phyloP scores from a whole-genome alignment of 2,888 invertebrate species.

The Beris chalybata region DNA sequence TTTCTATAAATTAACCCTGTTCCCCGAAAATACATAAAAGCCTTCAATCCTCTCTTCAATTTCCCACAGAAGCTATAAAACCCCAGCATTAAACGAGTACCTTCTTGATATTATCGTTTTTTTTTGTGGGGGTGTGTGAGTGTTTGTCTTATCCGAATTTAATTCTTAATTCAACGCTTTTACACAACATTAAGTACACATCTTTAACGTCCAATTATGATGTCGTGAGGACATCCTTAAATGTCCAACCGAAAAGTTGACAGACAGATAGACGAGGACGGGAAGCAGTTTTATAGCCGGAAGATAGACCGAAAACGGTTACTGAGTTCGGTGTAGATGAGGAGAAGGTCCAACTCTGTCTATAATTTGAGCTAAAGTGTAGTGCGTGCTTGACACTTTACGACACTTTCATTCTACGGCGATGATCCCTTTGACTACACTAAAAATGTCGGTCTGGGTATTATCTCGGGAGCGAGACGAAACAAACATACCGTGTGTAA shows the following conservation, averaged over 20 bases:
- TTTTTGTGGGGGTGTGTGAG: background rate
- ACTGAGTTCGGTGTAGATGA: conserved; percentile 8
- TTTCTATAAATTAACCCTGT: too few relatives aligned
- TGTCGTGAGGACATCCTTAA: conserved; percentile 36
- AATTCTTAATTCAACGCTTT: conserved; percentile 37
- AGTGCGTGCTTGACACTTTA: conserved; percentile 40
- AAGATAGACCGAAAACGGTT: conserved; percentile 28
- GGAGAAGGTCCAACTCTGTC: background rate
- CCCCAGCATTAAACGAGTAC: background rate
- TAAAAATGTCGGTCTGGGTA: conserved; percentile 26
- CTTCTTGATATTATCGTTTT: background rate
- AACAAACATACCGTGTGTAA: conserved; percentile 23
- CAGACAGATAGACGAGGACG: conserved; percentile 9
- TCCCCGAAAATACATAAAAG: too few relatives aligned
- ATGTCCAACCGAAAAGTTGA: conserved; percentile 22
- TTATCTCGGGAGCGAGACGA: conserved; percentile 13
- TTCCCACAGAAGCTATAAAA: conserved; percentile 13
- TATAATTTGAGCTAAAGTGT: conserved; percentile 30
- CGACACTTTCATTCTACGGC: conserved; percentile 38
- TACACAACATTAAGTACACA: conserved; percentile 39
- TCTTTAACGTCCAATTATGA: conserved; percentile 41
- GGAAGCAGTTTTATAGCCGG: conserved; percentile 25
- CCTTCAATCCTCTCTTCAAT: background rate
- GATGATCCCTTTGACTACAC: conserved; percentile 38
- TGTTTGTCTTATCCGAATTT: conserved; percentile 17